A percentile compares a stretch with the other conserved stretches of the same genome.
These are phyloP conservation scores for Margaritifera margaritifera DNA, from an alignment of 2,888 invertebrate genomes.

Conservation along the genomic window DNA sequence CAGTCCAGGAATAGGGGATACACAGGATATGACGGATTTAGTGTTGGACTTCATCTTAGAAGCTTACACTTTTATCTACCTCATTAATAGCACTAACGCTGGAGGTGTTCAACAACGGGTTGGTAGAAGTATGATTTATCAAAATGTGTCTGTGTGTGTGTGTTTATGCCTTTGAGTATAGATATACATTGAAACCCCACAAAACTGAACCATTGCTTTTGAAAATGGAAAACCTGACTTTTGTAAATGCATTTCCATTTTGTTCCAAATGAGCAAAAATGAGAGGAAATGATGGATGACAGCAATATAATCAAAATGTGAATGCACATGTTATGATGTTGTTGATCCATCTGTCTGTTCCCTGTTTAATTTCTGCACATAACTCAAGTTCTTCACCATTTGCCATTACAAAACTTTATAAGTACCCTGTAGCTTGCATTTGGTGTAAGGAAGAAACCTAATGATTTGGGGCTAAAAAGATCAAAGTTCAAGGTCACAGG, in stretches of 20 bases:
- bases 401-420: too few relatives aligned
- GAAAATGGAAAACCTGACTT: neutral
- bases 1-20: constrained; percentile 60
- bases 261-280: neutral
- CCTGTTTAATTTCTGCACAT: too few relatives aligned
- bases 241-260: neutral
- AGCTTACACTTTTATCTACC: constrained; percentile 55
- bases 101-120: constrained; percentile 56
- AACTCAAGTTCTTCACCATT: too few relatives aligned
- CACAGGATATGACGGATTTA: constrained; percentile 45
- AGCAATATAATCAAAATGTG: too few relatives aligned
- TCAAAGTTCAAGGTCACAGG: too few relatives aligned
- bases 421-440: too few relatives aligned
- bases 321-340: too few relatives aligned
- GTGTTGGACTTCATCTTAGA: constrained; percentile 50
- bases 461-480: too few relatives aligned
- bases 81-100: constrained; percentile 54
- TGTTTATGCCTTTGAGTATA: neutral
- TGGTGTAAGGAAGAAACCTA: too few relatives aligned
- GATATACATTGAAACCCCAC: neutral
- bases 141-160: neutral
- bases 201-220: neutral
- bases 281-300: neutral
- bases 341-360: too few relatives aligned
- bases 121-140: constrained; percentile 3